These are phyloP conservation scores for Villa cingulata DNA, from an alignment of 2,888 invertebrate genomes.

Conservation along the genomic window DNA sequence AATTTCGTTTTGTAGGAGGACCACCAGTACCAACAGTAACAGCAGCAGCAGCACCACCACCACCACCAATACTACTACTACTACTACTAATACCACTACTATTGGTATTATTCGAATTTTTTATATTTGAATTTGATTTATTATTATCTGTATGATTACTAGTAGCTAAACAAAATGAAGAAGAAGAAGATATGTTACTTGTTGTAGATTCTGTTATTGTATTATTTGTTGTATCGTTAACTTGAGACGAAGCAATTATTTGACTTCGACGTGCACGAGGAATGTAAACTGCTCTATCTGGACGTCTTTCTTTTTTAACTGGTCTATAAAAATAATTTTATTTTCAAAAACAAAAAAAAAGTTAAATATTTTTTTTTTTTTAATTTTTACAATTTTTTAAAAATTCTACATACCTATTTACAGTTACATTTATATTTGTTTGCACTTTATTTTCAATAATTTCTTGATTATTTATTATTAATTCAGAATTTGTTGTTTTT, in stretches of 20 bases:
- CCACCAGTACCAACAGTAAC: no score
- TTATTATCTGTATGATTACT: no score
- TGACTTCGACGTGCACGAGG: conserved; percentile 51
- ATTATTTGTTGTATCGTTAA: neutral
- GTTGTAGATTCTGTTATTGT: neutral
- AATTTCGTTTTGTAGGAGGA: no score
- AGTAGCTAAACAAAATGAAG: conserved; percentile 1
- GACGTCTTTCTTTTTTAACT: conserved; percentile 42
- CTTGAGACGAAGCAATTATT: conserved; percentile 30
- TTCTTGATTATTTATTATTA: neutral
- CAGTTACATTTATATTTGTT: neutral
- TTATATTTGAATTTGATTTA: no score
- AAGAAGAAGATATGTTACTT: neutral
- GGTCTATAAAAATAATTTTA: conserved; percentile 14
- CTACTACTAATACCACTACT: neutral
- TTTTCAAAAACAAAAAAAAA: no score
- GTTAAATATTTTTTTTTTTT: neutral
- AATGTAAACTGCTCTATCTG: conserved; percentile 67
- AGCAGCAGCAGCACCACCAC: no score
- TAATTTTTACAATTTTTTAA: neutral
- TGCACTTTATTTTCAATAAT: conserved; percentile 26
- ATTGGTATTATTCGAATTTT: neutral
- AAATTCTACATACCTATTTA: neutral
- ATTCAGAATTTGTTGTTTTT: neutral
- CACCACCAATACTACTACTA: neutral